Base-by-base conservation (phyloP, 2,888 invertebrate species). In the Galeruca laticollis region DNA sequence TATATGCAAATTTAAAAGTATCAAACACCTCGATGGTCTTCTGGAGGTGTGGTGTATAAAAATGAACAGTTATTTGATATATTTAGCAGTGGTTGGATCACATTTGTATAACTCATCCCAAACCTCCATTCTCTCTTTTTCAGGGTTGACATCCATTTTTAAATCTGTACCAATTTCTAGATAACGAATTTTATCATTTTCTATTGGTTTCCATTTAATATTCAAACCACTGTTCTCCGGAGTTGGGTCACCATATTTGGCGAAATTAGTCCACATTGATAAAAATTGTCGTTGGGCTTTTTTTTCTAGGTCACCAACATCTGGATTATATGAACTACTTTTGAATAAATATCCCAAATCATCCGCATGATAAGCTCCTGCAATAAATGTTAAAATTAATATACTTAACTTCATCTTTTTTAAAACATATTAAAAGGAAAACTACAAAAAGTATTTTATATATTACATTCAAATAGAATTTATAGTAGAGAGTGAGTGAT, bases 211-310 rank as follows among this genome's bases (percentile, higher is more conserved):
- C 69, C 78, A 73, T 81, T 81, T 81, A 2, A 69, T 33, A 3
- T 69, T 47, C 8, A 66, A 57, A 11, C 74, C 56, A 9, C 63
- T 13, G 15, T 61, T 51, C 15, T 72, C 67, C n/a, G 76, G 73
- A 33, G 75, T 79, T 10, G 80, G 80, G 57, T 77, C 77, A 0
- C 78, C 79, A 64, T 63, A 73, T 71, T 71, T 79, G 0, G 79
- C 79, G 70, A 81, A 82, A 75, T 81, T 81, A 0, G 79, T 77
- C 81, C 81, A 82, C 33, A 81, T 54, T 72, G 74, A 77, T 1
- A 76, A 65, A 15, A 81, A 59, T 67, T 78, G 73, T 63, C 73
- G 70, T 2, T 75, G 68, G 2, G 63, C 59, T 21, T 57, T 54
- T 18, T 78, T 74, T 62, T 78, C 77, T 9, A 65, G 6, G 13